These are phyloP conservation scores for Tychaedon coryphoeus DNA, from an alignment of 2,113 vertebrate species.

Conservation along the genomic window DNA sequence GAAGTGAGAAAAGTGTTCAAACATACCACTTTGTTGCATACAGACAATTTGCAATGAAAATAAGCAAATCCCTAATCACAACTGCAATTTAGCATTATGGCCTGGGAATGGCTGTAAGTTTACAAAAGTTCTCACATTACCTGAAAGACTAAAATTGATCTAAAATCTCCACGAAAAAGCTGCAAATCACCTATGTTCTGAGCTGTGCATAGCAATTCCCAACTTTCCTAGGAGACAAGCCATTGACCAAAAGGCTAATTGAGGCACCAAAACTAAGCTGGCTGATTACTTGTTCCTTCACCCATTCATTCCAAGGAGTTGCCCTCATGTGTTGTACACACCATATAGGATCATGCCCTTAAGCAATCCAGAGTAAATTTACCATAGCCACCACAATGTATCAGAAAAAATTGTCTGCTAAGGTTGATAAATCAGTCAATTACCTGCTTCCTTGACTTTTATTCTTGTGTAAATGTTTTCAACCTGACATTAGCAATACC, in stretches of 20 bases:
- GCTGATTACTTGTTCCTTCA: conserved; percentile 39
- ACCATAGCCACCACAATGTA: conserved; percentile 57
- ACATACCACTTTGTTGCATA: not conserved
- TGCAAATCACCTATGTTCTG: not conserved
- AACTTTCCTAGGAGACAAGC: not conserved
- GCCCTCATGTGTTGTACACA: conserved; percentile 11
- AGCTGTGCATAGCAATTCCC: not conserved
- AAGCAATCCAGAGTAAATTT: conserved; percentile 74
- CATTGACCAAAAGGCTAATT: not conserved
- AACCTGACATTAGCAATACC: conserved; percentile 50
- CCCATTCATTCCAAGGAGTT: not conserved
- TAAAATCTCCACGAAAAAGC: not conserved
- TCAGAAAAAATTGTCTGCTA: conserved; percentile 70
- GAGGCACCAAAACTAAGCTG: not conserved
- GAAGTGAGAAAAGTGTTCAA: not conserved
- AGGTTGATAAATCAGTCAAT: conserved; percentile 72
- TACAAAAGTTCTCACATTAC: not conserved
- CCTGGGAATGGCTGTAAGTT: not conserved
- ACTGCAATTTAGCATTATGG: not conserved
- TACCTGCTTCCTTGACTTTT: conserved; percentile 73
- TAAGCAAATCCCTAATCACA: not conserved
- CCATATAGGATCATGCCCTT: conserved; percentile 55
- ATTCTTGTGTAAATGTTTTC: conserved; percentile 72
- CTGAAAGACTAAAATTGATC: not conserved
- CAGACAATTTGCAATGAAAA: not conserved